Evolutionary conservation across 2,113 vertebrate genomes (phyloP).

Genomic region (Apaloderma vittatum): DNA sequence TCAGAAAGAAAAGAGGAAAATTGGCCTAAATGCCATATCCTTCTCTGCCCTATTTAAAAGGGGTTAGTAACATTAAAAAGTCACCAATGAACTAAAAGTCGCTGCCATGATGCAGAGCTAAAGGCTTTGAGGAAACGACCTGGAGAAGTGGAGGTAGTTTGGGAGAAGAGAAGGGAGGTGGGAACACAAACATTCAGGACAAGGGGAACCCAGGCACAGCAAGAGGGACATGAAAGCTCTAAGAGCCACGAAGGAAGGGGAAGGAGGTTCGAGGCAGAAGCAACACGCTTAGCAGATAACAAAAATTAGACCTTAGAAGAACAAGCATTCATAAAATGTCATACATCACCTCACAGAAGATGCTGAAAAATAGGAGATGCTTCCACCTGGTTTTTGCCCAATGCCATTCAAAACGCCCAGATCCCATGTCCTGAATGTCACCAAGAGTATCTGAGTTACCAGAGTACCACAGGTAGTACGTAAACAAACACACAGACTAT

Average conservation of each 20-base stretch:
- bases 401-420: neutral
- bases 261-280: neutral
- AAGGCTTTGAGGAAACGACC: neutral
- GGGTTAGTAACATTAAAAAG: neutral
- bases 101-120: neutral
- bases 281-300: neutral
- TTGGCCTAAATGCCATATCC: neutral
- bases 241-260: neutral
- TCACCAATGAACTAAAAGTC: neutral
- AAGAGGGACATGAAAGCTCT: neutral
- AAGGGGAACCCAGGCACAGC: neutral
- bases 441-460: neutral
- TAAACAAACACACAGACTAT: neutral
- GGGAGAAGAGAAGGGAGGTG: neutral
- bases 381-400: neutral
- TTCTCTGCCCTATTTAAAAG: neutral
- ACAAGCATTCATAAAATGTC: neutral
- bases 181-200: neutral
- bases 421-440: neutral
- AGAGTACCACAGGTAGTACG: neutral
- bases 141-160: neutral
- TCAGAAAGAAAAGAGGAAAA: neutral
- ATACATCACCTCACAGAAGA: neutral
- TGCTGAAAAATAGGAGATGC: neutral
- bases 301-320: neutral